Percentiles rank a stretch among this genome's conserved stretches.
Conservation (phyloP, 2,113 vertebrate species). For the Dasyprocta punctata region DNA sequence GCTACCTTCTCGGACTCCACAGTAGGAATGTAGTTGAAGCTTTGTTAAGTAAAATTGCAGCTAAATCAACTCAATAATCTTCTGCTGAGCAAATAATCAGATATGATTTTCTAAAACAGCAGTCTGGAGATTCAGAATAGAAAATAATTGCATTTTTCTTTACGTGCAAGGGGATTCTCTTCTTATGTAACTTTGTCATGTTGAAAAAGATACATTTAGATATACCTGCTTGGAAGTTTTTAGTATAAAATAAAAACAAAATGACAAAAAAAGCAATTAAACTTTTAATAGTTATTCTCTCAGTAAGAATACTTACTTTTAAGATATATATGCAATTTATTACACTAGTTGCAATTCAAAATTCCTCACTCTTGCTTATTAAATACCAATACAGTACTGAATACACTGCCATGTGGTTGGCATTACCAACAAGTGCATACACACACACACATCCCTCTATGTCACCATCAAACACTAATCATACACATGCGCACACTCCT, state of each 20-base stretch:
- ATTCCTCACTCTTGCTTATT: conserved; percentile 51
- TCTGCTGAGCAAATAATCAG: conserved; percentile 99
- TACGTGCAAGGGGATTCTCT: conserved; percentile 90
- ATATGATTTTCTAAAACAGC: conserved; percentile 98
- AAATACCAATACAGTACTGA: conserved; percentile 24
- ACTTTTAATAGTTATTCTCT: conserved; percentile 68
- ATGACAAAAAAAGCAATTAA: conserved; percentile 55
- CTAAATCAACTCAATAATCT: conserved; percentile 99
- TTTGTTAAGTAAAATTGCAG: conserved; percentile 99
- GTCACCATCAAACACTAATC: not conserved
- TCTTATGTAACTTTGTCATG: conserved; percentile 91
- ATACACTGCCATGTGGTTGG: not conserved
- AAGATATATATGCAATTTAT: conserved; percentile 55
- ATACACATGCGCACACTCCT: not conserved
- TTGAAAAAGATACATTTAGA: conserved; percentile 88
- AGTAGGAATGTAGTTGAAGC: conserved; percentile 94
- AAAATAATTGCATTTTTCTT: conserved; percentile 97
- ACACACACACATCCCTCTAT: not conserved
- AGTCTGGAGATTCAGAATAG: conserved; percentile 96
- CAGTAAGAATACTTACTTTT: conserved; percentile 69
- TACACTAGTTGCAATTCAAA: conserved; percentile 19
- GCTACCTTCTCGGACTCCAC: conserved; percentile 93
- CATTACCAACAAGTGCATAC: not conserved
- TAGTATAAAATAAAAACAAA: conserved; percentile 85
- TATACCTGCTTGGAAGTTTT: conserved; percentile 86